These are phyloP conservation scores for Cryptotermes secundus DNA, from an alignment of 1,140 invertebrate genomes.

Conservation along the genomic window DNA sequence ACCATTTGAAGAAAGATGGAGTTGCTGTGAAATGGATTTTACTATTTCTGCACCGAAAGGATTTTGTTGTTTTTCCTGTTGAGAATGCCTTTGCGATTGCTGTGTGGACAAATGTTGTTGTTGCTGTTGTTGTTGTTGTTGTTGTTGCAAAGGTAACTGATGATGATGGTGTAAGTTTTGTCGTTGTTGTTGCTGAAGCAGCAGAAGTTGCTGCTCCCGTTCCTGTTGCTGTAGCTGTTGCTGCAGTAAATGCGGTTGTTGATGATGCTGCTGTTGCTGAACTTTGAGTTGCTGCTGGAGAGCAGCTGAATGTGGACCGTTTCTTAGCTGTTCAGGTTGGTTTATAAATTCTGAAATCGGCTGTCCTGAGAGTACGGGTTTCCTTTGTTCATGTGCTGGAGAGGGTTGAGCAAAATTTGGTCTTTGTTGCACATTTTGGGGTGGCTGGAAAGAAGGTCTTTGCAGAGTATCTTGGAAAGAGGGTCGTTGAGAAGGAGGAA, in stretches of 20 bases:
- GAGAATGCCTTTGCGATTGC: slow-evolving; percentile 50
- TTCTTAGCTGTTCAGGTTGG: slow-evolving; percentile 25
- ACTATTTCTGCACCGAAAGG: slow-evolving; percentile 38
- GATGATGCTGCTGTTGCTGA: slow-evolving; percentile 19
- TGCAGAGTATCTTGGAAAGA: slow-evolving; percentile 26
- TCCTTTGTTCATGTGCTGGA: not conserved
- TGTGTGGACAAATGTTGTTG: slow-evolving; percentile 29
- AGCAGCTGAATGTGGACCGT: slow-evolving; percentile 2
- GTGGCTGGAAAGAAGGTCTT: slow-evolving; percentile 12
- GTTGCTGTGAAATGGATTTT: slow-evolving; percentile 35
- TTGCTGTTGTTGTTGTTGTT: slow-evolving; percentile 40
- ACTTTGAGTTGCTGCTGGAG: slow-evolving; percentile 27
- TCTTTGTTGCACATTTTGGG: slow-evolving; percentile 30
- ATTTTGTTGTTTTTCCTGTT: slow-evolving; percentile 37
- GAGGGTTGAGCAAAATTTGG: not conserved
- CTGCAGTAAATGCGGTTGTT: slow-evolving; percentile 30
- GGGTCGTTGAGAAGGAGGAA: not conserved
- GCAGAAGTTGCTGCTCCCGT: slow-evolving; percentile 30
- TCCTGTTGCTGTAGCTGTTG: slow-evolving; percentile 38
- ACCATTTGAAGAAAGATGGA: slow-evolving; percentile 33
- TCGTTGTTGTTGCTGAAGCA: slow-evolving; percentile 46
- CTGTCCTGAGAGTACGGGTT: not conserved
- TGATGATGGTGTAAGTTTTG: slow-evolving; percentile 49
- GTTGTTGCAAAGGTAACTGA: slow-evolving; percentile 40
- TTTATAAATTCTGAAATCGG: not conserved